These are phyloP conservation scores for Sylvicola cinctus DNA, from an alignment of 2,888 invertebrate species.

Conservation along the genomic window DNA sequence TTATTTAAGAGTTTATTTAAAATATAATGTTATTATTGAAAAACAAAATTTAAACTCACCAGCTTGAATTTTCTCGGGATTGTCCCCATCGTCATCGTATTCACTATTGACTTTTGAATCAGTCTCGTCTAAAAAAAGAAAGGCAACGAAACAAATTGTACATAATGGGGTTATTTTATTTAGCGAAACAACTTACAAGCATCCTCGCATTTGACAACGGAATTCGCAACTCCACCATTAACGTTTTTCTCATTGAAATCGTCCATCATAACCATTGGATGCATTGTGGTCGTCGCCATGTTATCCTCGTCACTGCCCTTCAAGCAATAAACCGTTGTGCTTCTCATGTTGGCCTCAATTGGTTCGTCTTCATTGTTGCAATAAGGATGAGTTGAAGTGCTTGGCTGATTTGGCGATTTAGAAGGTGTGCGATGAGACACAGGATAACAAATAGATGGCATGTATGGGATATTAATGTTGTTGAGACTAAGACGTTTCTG, in stretches of 20 bases:
- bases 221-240: constrained; percentile 2
- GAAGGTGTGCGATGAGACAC: no score
- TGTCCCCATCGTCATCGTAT: constrained; percentile 1
- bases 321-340: constrained; percentile 4
- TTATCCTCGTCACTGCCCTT: neutral
- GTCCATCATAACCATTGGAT: neutral
- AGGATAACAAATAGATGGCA: no score
- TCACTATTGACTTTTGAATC: constrained; percentile 3
- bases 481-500: no score
- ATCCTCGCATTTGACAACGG: neutral
- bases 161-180: neutral
- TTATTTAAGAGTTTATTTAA: no score
- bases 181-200: no score
- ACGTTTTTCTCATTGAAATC: constrained; percentile 1
- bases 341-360: no score
- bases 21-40: no score
- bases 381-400: no score
- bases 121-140: constrained; percentile 5
- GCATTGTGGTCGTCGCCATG: neutral
- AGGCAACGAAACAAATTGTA: neutral
- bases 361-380: no score
- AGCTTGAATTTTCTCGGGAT: neutral
- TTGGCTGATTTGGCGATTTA: no score
- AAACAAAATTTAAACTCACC: neutral
- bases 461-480: no score